phyloP scores from a whole-genome alignment of 2,113 vertebrate species.

The Rhabdomys dilectus region DNA sequence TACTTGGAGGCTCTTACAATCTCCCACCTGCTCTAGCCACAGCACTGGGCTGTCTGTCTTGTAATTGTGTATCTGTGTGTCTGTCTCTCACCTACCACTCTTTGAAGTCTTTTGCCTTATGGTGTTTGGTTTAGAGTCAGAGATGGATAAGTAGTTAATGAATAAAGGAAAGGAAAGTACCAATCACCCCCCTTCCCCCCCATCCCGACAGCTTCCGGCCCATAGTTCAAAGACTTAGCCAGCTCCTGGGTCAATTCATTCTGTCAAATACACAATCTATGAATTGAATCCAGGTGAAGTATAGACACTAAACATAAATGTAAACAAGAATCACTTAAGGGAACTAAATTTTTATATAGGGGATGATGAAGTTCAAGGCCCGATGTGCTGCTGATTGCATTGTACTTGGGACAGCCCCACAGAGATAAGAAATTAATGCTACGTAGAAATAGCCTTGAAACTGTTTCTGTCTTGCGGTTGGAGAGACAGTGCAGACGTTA shows the following conservation, averaged over 20 bases:
- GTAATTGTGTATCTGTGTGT: neutral
- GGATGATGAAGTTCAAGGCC: neutral
- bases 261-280: neutral
- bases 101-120: constrained; percentile 29
- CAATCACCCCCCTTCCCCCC: neutral
- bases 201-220: neutral
- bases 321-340: constrained; percentile 33
- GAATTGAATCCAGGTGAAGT: constrained; percentile 37
- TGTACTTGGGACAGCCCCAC: neutral
- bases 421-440: neutral
- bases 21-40: constrained; percentile 26
- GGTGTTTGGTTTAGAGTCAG: neutral
- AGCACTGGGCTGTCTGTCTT: neutral
- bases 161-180: neutral
- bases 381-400: neutral
- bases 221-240: neutral
- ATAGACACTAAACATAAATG: constrained; percentile 1
- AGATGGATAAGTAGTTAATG: neutral
- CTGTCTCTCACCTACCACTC: constrained; percentile 7
- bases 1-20: neutral
- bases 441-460: neutral
- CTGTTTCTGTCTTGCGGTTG: neutral
- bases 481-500: neutral
- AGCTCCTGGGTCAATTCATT: neutral
- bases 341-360: constrained; percentile 18